Percentiles rank a stretch among this genome's conserved stretches.
phyloP scores from a whole-genome alignment of 2,888 invertebrate species.

The Phorcus lineatus region DNA sequence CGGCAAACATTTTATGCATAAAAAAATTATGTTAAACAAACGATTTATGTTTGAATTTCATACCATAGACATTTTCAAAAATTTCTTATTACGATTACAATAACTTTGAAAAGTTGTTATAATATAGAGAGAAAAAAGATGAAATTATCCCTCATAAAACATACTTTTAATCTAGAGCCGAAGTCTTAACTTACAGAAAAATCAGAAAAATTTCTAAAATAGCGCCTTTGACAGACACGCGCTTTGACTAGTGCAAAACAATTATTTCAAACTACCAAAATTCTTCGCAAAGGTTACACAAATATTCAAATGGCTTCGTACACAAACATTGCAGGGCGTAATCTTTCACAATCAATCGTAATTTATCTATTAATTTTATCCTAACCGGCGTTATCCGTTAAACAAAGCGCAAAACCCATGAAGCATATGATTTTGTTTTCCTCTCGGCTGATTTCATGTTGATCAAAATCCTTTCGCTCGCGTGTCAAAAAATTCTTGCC shows the following conservation, averaged over 20 bases:
- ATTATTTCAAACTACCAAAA: background rate
- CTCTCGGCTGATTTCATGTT: background rate
- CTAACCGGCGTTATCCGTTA: background rate
- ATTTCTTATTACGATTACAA: too few species aligned
- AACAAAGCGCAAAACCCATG: background rate
- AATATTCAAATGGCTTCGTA: background rate
- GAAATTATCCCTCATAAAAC: too few species aligned
- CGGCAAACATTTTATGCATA: too few species aligned
- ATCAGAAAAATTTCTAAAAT: background rate
- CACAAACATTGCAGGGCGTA: background rate
- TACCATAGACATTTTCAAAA: too few species aligned
- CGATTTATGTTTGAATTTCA: too few species aligned
- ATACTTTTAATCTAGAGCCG: too few species aligned
- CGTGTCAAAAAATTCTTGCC: background rate
- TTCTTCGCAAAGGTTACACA: background rate
- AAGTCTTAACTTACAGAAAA: background rate
- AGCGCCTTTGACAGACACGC: background rate
- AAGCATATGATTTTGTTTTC: conserved; percentile 8
- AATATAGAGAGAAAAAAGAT: too few species aligned
- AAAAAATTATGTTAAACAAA: too few species aligned
- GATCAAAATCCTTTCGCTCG: background rate
- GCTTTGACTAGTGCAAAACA: conserved; percentile 6
- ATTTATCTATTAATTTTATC: background rate
- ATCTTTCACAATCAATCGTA: background rate
- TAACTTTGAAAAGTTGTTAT: too few species aligned